phyloP scores from a whole-genome alignment of 2,888 invertebrate genomes.

The Polylopha cassiicola region DNA sequence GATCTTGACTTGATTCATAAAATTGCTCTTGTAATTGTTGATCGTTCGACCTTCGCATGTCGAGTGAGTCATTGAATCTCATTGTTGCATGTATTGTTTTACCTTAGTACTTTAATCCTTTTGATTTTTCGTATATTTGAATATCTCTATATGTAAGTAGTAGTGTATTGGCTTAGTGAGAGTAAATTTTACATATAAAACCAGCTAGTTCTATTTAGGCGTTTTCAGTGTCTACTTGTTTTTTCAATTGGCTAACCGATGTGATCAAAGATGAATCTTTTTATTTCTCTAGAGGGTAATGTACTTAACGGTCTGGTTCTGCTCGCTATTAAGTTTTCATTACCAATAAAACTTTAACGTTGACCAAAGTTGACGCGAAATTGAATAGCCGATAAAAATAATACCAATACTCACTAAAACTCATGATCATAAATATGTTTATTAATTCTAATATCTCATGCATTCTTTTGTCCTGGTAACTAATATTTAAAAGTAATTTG shows the following conservation, averaged over 20 bases:
- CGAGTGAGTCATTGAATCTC: slow-evolving; percentile 1
- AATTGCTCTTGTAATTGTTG: slow-evolving; percentile 5
- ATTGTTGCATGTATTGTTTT: neutral
- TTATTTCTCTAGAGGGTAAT: slow-evolving; percentile 8
- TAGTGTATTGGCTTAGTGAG: too few species aligned
- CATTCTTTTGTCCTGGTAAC: too few species aligned
- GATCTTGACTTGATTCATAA: neutral
- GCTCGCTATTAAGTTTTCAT: slow-evolving; percentile 15
- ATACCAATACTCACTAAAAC: neutral
- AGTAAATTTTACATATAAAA: too few species aligned
- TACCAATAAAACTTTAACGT: slow-evolving; percentile 17
- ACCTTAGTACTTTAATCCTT: too few species aligned
- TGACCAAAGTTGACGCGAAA: slow-evolving; percentile 1
- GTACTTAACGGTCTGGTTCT: slow-evolving; percentile 14
- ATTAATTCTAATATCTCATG: too few species aligned
- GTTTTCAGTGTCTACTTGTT: neutral
- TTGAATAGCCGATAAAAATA: slow-evolving; percentile 1
- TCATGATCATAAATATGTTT: too few species aligned
- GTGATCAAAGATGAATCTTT: slow-evolving; percentile 14
- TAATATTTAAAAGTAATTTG: neutral
- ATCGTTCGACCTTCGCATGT: slow-evolving; percentile 3
- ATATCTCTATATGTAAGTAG: too few species aligned
- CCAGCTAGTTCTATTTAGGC: too few species aligned
- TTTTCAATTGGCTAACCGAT: slow-evolving; percentile 6
- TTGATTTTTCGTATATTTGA: too few species aligned